phyloP scores from a whole-genome alignment of 2,888 invertebrate genomes.

The Andrena bucephala region DNA sequence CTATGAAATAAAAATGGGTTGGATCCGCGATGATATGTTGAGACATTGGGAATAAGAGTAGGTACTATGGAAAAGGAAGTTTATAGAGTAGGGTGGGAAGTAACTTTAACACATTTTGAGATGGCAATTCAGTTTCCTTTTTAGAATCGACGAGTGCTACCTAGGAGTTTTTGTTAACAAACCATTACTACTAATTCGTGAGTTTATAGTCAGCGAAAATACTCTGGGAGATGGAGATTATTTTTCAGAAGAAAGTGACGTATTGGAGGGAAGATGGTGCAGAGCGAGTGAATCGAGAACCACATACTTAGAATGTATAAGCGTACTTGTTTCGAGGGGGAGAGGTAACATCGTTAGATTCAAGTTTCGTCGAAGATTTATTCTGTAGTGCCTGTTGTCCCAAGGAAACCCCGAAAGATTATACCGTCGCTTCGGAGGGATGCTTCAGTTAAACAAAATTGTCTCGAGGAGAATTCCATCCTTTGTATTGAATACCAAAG shows the following conservation, averaged over 20 bases:
- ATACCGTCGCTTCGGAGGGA: slow-evolving; percentile 1
- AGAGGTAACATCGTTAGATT: slow-evolving; percentile 29
- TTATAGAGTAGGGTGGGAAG: too few species aligned
- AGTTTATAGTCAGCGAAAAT: background rate
- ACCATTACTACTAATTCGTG: too few species aligned
- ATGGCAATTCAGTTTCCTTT: too few species aligned
- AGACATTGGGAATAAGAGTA: too few species aligned
- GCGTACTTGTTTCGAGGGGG: slow-evolving; percentile 1
- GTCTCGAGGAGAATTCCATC: background rate
- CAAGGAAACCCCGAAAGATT: slow-evolving; percentile 8
- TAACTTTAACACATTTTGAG: too few species aligned
- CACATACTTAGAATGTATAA: slow-evolving; percentile 1
- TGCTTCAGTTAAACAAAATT: slow-evolving; percentile 27
- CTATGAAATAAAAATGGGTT: too few species aligned
- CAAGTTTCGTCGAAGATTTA: slow-evolving; percentile 17
- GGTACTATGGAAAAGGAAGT: too few species aligned
- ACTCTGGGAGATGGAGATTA: background rate
- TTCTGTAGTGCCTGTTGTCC: background rate
- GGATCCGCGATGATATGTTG: too few species aligned
- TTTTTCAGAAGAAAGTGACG: background rate
- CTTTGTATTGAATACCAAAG: background rate
- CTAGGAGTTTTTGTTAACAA: too few species aligned
- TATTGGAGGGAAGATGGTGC: slow-evolving; percentile 8
- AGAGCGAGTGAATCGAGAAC: slow-evolving; percentile 2
- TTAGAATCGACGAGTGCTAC: too few species aligned